Percentiles rank a stretch among this genome's conserved stretches.
Conservation (phyloP, 2,888 invertebrate species). For the Heliconius ethilla region DNA sequence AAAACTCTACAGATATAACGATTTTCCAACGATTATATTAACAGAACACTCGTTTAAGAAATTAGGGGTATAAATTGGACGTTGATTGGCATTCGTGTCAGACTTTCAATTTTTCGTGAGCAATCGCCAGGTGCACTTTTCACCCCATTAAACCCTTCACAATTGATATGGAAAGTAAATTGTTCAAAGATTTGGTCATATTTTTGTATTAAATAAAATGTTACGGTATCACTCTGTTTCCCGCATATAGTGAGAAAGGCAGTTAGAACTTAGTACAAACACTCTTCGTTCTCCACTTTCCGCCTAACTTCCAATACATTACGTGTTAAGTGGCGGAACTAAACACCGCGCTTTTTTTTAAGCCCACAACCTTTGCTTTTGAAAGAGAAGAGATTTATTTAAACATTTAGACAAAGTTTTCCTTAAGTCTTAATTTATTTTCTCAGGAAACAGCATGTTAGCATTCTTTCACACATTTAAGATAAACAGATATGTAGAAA, state of each 20-base stretch:
- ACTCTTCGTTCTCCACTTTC: neutral
- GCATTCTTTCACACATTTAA: no score
- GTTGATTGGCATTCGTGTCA: slow-evolving; percentile 22
- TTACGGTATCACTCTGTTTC: neutral
- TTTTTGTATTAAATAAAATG: neutral
- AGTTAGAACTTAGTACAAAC: neutral
- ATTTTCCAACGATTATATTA: neutral
- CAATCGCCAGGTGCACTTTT: slow-evolving; percentile 29
- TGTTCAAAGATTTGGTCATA: neutral
- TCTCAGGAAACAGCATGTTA: no score
- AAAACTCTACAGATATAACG: neutral
- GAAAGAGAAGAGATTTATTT: no score
- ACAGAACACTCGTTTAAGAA: slow-evolving; percentile 14
- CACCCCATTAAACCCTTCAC: slow-evolving; percentile 12
- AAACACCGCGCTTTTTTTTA: no score
- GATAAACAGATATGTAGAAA: no score
- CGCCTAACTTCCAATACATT: neutral
- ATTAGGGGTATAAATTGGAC: slow-evolving; percentile 20
- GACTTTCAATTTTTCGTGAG: slow-evolving; percentile 27
- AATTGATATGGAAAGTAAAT: neutral
- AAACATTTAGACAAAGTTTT: no score
- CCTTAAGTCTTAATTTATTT: no score
- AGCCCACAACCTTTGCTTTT: no score
- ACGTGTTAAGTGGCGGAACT: neutral
- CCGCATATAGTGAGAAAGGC: neutral